Evolutionary conservation across 2,113 vertebrate genomes (phyloP).

Genomic region (Regulus satrapa): DNA sequence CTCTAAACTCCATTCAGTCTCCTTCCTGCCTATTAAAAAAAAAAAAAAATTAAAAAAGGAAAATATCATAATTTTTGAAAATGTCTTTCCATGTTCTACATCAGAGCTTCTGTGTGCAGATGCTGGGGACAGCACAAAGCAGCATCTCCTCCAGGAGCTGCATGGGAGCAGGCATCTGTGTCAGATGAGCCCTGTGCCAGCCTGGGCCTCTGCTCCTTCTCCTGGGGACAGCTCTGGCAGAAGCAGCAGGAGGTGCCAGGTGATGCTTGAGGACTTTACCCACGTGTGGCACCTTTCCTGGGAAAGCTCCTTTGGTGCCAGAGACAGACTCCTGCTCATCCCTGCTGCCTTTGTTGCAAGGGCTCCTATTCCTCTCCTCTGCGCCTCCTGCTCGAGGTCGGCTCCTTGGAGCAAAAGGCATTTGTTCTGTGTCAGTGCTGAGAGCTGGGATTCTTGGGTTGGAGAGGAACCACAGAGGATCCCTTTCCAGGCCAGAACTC

Average conservation of each 20-base stretch:
- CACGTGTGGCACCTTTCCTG: not conserved
- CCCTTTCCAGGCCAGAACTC: not conserved
- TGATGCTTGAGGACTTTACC: not conserved
- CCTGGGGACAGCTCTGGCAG: not conserved
- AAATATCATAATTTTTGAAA: not conserved
- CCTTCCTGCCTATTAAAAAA: not conserved
- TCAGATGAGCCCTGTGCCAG: not conserved
- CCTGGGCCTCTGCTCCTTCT: not conserved
- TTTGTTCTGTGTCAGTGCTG: not conserved
- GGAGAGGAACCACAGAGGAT: not conserved
- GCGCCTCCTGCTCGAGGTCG: not conserved
- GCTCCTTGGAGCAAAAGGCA: not conserved
- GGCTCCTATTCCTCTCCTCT: not conserved
- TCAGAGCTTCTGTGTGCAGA: not conserved
- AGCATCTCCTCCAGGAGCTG: not conserved
- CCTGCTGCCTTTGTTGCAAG: not conserved
- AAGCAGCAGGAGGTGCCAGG: not conserved
- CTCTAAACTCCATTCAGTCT: not conserved
- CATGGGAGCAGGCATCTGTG: not conserved
- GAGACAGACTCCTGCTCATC: not conserved
- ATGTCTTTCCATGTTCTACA: rapidly evolving
- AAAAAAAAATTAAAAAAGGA: rapidly evolving
- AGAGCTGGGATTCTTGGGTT: not conserved
- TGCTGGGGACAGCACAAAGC: not conserved
- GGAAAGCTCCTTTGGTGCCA: not conserved